A percentile compares a stretch with the other conserved stretches of the same genome.
phyloP scores from a whole-genome alignment of 2,797 vertebrate species.

The Tokudaia muenninki region DNA sequence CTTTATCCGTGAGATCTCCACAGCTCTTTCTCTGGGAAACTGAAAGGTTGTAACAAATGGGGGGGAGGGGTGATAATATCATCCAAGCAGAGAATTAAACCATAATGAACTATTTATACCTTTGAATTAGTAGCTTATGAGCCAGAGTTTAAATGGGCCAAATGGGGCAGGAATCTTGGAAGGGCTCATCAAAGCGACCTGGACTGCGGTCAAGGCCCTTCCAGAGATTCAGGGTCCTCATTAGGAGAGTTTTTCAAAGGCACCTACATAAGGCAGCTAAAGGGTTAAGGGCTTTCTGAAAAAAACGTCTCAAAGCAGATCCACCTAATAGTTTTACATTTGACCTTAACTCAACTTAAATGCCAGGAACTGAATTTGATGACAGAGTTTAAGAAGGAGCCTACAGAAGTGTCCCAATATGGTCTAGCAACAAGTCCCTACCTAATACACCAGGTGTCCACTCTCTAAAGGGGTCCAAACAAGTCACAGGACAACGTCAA shows the following conservation, averaged over 20 bases:
- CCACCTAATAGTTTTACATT: background rate
- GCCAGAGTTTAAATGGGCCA: constrained; percentile 59
- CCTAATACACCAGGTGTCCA: background rate
- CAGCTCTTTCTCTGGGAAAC: constrained; percentile 66
- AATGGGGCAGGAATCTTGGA: constrained; percentile 45
- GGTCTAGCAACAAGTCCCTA: background rate
- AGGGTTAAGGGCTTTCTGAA: background rate
- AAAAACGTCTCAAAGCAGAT: background rate
- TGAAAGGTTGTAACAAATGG: constrained; percentile 51
- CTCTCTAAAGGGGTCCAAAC: background rate
- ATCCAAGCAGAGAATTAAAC: constrained; percentile 64
- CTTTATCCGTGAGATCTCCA: constrained; percentile 32
- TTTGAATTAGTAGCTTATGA: constrained; percentile 70
- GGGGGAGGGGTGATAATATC: constrained; percentile 42
- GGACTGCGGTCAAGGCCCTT: background rate
- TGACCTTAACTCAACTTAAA: constrained; percentile 36
- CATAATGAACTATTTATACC: constrained; percentile 60
- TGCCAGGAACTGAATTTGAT: constrained; percentile 1
- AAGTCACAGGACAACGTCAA: background rate
- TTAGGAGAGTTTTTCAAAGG: constrained; percentile 16
- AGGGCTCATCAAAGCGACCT: constrained; percentile 25
- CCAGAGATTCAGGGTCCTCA: background rate
- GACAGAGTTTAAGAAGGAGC: background rate
- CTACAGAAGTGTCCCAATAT: background rate
- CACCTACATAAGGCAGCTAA: background rate